Conservation (phyloP, 2,888 invertebrate species). For the Steromphala cineraria region DNA sequence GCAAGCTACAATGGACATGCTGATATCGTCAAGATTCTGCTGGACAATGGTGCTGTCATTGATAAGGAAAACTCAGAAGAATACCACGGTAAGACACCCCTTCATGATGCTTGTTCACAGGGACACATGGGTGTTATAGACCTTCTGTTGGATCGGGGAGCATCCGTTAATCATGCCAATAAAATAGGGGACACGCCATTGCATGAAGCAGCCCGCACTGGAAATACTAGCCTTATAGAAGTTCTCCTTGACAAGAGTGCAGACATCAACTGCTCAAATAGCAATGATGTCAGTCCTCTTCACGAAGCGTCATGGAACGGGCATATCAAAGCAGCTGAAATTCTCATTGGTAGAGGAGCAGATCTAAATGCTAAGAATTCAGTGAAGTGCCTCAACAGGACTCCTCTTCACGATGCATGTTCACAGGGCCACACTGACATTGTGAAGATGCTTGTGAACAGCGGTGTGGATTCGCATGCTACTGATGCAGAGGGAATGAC, state of each 20-base stretch:
- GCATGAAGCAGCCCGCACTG: not conserved
- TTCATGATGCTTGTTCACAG: not conserved
- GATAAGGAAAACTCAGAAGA: too few relatives aligned
- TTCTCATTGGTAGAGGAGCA: not conserved
- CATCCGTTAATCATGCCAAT: not conserved
- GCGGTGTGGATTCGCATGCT: not conserved
- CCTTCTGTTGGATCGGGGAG: not conserved
- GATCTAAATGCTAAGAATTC: not conserved
- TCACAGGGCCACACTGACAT: not conserved
- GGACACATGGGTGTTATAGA: not conserved
- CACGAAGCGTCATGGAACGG: not conserved
- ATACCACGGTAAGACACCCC: not conserved
- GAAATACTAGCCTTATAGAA: not conserved
- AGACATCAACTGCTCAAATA: not conserved
- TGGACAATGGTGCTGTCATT: too few relatives aligned
- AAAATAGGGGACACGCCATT: not conserved
- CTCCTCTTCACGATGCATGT: not conserved
- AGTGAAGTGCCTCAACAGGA: too few relatives aligned
- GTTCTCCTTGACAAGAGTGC: not conserved
- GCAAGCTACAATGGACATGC: too few relatives aligned
- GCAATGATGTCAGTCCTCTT: not conserved
- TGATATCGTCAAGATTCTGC: too few relatives aligned
- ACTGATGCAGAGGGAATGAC: not conserved
- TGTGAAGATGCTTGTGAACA: not conserved
- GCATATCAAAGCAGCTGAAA: not conserved